Percentiles rank a stretch among this genome's conserved stretches.
Evolutionary conservation across 2,113 vertebrate species (phyloP).

Genomic region (Piprites chloris): DNA sequence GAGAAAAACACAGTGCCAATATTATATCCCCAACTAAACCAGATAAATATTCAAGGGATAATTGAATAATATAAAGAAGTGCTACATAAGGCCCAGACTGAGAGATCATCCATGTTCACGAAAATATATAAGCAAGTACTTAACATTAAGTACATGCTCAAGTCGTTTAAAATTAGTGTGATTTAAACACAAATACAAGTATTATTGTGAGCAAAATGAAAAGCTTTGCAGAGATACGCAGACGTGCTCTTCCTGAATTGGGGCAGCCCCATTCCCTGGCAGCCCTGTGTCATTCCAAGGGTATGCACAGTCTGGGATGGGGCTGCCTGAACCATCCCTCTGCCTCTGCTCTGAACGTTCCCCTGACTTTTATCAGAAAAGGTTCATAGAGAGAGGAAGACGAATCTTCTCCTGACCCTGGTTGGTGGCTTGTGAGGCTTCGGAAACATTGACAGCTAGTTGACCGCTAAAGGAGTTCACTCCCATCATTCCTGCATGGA

Average conservation of each 20-base stretch:
- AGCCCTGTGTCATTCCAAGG: neutral
- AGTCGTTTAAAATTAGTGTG: neutral
- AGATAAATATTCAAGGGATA: neutral
- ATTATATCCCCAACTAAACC: neutral
- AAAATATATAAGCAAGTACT: neutral
- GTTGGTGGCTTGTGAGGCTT: constrained; percentile 88
- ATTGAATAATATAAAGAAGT: neutral
- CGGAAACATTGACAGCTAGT: constrained; percentile 93
- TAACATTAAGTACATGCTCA: neutral
- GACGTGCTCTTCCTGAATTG: fast-evolving
- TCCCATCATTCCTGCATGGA: constrained; percentile 94
- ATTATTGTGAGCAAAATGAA: neutral
- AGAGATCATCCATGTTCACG: neutral
- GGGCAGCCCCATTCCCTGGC: neutral
- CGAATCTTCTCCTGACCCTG: constrained; percentile 82
- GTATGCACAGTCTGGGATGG: neutral
- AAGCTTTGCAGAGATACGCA: neutral
- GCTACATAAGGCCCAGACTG: neutral
- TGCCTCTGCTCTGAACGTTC: fast-evolving
- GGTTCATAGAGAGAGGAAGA: neutral
- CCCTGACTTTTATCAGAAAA: neutral
- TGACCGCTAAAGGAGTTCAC: constrained; percentile 97
- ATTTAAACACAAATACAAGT: neutral
- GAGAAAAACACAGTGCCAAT: neutral
- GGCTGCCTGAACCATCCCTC: neutral